Evolutionary conservation across 2,113 vertebrate genomes (phyloP).

Genomic region (Hemiprocne comata): DNA sequence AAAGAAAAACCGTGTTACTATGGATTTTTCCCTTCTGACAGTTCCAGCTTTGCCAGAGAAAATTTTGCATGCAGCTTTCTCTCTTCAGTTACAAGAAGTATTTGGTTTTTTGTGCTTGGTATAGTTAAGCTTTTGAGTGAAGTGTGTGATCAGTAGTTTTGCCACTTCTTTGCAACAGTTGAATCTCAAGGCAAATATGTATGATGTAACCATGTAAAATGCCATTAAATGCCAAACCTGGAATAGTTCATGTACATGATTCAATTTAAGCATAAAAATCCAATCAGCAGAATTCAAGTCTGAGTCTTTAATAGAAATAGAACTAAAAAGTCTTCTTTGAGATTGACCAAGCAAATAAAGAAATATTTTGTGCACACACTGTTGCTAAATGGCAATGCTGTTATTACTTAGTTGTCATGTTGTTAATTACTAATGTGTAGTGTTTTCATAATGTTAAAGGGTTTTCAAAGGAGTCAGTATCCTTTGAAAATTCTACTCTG

Average conservation of each 20-base stretch:
- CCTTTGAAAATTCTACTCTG: constrained; percentile 48
- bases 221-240: not conserved
- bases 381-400: constrained; percentile 74
- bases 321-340: not conserved
- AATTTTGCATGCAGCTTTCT: constrained; percentile 64
- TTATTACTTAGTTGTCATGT: constrained; percentile 14
- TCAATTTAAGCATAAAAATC: not conserved
- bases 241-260: not conserved
- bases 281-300: not conserved
- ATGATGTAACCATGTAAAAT: not conserved
- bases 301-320: not conserved
- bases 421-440: constrained; percentile 44
- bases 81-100: constrained; percentile 79
- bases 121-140: constrained; percentile 68
- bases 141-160: constrained; percentile 65
- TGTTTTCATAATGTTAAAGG: constrained; percentile 20
- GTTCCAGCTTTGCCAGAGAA: constrained; percentile 79
- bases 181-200: not conserved
- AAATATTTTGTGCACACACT: not conserved
- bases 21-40: constrained; percentile 92
- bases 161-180: constrained; percentile 54
- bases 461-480: constrained; percentile 50
- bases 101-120: constrained; percentile 49
- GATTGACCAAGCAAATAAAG: not conserved
- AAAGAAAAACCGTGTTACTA: constrained; percentile 84